phyloP scores from a whole-genome alignment of 2,888 invertebrate genomes.

The Eilema caniola region DNA sequence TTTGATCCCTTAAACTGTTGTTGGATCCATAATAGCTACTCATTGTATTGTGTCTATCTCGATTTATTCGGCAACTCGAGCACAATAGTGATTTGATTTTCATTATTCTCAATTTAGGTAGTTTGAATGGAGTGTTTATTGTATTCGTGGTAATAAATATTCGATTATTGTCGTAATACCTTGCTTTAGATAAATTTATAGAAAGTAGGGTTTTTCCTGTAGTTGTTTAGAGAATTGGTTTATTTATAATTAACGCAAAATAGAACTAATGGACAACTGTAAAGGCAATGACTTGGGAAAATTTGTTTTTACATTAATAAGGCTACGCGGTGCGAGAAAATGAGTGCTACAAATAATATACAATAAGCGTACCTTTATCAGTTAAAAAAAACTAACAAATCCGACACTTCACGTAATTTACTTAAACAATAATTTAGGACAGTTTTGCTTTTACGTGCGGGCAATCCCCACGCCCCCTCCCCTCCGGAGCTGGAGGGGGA shows the following conservation, averaged over 20 bases:
- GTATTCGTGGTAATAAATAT: conserved; percentile 48
- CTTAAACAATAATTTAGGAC: too few species aligned
- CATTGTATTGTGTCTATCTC: conserved; percentile 33
- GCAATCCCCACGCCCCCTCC: too few species aligned
- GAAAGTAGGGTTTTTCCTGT: conserved; percentile 14
- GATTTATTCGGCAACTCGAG: conserved; percentile 45
- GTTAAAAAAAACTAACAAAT: too few species aligned
- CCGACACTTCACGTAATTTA: too few species aligned
- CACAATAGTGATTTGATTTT: conserved; percentile 52
- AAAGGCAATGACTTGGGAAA: neutral
- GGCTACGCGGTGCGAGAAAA: too few species aligned
- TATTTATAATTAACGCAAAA: neutral
- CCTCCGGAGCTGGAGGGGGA: too few species aligned
- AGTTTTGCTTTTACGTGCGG: too few species aligned
- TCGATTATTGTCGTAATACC: conserved; percentile 30
- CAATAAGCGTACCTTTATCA: neutral
- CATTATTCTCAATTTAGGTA: conserved; percentile 39
- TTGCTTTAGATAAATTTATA: conserved; percentile 12
- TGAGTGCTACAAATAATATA: neutral
- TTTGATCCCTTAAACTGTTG: conserved; percentile 37
- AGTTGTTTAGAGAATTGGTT: conserved; percentile 12
- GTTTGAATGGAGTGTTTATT: conserved; percentile 41
- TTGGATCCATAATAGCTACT: conserved; percentile 30
- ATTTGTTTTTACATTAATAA: too few species aligned
- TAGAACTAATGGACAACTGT: neutral